These are phyloP conservation scores for Chelidonichthys spinosus DNA, from an alignment of 2,797 vertebrate genomes.

Conservation along the genomic window DNA sequence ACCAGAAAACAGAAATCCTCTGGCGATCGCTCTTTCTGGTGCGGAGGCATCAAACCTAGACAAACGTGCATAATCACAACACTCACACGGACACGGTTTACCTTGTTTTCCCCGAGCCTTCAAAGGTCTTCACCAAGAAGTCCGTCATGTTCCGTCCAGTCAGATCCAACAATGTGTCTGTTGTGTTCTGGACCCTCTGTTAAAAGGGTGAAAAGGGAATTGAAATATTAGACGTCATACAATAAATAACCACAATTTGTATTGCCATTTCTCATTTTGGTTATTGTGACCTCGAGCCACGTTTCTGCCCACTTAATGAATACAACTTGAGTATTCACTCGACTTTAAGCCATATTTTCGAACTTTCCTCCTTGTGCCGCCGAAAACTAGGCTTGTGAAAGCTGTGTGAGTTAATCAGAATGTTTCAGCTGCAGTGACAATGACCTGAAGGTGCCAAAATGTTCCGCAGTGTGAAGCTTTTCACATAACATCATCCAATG, in stretches of 20 bases:
- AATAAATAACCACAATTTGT: not conserved
- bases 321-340: not conserved
- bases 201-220: not conserved
- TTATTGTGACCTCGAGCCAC: not conserved
- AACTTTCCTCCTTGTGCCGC: not conserved
- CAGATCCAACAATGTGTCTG: constrained; percentile 91
- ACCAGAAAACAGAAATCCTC: not conserved
- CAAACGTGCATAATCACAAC: not conserved
- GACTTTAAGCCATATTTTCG: not conserved
- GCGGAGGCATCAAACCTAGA: not conserved
- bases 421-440: not conserved
- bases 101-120: constrained; percentile 80
- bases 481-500: not conserved
- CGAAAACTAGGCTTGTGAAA: not conserved
- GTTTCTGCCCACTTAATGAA: not conserved
- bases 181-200: constrained; percentile 92
- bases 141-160: constrained; percentile 93
- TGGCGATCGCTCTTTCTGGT: too few relatives aligned
- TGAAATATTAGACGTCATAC: not conserved
- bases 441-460: not conserved
- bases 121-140: constrained; percentile 93
- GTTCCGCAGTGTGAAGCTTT: not conserved
- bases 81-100: constrained; percentile 33
- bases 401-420: not conserved
- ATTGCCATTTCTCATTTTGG: not conserved